Conservation (phyloP, 2,113 vertebrate genomes). For the Notarius lentiginosus region DNA sequence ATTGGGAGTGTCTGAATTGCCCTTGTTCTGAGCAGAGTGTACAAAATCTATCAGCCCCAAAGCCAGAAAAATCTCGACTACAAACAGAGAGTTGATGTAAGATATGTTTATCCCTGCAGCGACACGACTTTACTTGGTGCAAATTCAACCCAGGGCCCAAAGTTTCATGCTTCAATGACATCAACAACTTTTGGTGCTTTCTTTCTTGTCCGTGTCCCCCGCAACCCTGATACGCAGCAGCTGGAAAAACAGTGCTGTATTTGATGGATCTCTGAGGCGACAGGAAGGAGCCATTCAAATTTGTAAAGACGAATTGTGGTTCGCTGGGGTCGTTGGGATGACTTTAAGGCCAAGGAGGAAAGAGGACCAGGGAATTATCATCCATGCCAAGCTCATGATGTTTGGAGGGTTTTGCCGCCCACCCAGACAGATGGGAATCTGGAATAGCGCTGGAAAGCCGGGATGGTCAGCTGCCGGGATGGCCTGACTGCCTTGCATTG, state of each 20-base stretch:
- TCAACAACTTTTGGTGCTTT: slow-evolving; percentile 66
- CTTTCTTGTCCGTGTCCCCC: slow-evolving; percentile 28
- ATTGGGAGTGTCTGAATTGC: slow-evolving; percentile 42
- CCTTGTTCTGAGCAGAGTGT: slow-evolving; percentile 39
- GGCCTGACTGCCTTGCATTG: neutral
- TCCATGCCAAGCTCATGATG: slow-evolving; percentile 11
- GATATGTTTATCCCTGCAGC: slow-evolving; percentile 83
- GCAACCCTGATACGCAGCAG: slow-evolving; percentile 35
- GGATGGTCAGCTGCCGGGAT: slow-evolving; percentile 36
- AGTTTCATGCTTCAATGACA: slow-evolving; percentile 79
- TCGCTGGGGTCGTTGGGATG: slow-evolving; percentile 15
- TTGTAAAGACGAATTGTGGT: slow-evolving; percentile 15
- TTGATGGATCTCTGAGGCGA: neutral
- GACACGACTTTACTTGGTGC: slow-evolving; percentile 73
- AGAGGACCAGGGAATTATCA: slow-evolving; percentile 27
- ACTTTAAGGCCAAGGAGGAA: neutral
- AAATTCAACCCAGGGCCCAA: slow-evolving; percentile 78
- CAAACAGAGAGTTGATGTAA: slow-evolving; percentile 77
- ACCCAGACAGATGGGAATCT: slow-evolving; percentile 6
- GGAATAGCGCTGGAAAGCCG: neutral
- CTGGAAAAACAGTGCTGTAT: slow-evolving; percentile 56
- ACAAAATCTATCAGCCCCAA: slow-evolving; percentile 42
- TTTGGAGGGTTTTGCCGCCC: slow-evolving; percentile 12
- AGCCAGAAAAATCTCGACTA: slow-evolving; percentile 75
- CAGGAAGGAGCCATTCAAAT: neutral